Evolutionary conservation across 2,113 vertebrate genomes (phyloP), one percentile per base, ranked within the genome.

Genomic region (Picathartes gymnocephalus): DNA sequence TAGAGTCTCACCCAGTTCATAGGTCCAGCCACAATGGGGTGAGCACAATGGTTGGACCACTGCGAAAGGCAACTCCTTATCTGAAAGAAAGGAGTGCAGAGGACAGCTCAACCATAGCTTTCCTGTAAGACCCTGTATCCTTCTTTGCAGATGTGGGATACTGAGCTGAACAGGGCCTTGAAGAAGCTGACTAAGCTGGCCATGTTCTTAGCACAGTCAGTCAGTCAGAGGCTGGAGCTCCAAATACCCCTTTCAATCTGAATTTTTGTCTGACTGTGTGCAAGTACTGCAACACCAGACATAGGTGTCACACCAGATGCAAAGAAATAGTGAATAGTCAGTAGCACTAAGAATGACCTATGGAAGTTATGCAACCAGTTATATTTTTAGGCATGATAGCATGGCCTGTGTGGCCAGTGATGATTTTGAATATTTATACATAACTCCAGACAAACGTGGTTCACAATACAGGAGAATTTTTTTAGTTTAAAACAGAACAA

Each of bases 21-120:
- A 50, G 10, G 6, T n/a, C 31, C 23, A 53, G 53, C 31, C 1
- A 0, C 60, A 19, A 19, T 0, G 0, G 40, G 6, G 5, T 30
- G 23, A 74, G 39, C 2, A 14, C 15, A 69, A 20, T 68, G 5
- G 4, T 20, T 89, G 15, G 2, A 10, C 31, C 18, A 1, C 18
- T 53, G 27, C 24, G 53, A 86, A 94, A 69, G 6, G 5, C 14
- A 24, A 44, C 6, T 2, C 1, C 4, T 74, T 47, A 14, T 28
- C 15, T 39, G 22, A 64, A 79, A 68, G 27, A 57, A 79, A 47
- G 4, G 15, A 22, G 24, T 81, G 9, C 31, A 77, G 50, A 83
- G 8, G 7, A 15, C 33, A 39, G 37, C 10, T 72, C 25, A 80
- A 2, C 1, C 25, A 62, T 3, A 15, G 6, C 14, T 30, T 81